These are phyloP conservation scores for Helleia helle DNA, from an alignment of 2,888 invertebrate species.

Conservation along the genomic window DNA sequence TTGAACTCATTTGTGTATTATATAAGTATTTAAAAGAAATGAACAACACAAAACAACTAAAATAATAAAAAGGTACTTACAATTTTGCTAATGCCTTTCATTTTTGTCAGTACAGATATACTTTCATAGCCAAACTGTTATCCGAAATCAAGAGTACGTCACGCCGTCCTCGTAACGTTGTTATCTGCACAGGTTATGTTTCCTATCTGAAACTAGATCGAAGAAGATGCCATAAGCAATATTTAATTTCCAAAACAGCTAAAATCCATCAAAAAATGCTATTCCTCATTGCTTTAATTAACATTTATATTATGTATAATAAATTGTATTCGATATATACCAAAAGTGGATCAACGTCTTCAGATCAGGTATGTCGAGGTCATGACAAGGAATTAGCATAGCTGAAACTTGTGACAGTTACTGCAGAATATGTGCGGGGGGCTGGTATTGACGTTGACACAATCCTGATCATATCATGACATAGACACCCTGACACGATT, in stretches of 20 bases:
- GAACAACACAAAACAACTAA: too few relatives aligned
- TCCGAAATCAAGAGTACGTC: constrained; percentile 22
- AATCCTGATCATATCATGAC: too few relatives aligned
- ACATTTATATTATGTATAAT: constrained; percentile 60
- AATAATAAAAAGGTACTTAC: constrained; percentile 3
- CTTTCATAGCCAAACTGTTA: background rate
- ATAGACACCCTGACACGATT: too few relatives aligned
- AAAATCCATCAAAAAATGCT: constrained; percentile 42
- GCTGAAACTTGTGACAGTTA: constrained; percentile 30
- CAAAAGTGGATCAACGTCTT: constrained; percentile 59
- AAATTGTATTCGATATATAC: constrained; percentile 57
- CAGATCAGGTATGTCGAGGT: constrained; percentile 58
- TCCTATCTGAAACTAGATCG: constrained; percentile 60
- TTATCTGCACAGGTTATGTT: constrained; percentile 45
- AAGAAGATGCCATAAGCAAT: constrained; percentile 37
- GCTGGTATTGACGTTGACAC: constrained; percentile 37
- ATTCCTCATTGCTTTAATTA: constrained; percentile 58
- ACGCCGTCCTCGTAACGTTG: constrained; percentile 29
- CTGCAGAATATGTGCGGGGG: constrained; percentile 28
- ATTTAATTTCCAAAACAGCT: constrained; percentile 38
- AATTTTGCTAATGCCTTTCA: constrained; percentile 7
- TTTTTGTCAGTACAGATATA: background rate
- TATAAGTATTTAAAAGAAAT: too few relatives aligned
- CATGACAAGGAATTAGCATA: constrained; percentile 51
- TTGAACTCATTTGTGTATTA: too few relatives aligned